Evolutionary conservation across 1,140 invertebrate genomes (phyloP).

Genomic region (Drosophila nannoptera): DNA sequence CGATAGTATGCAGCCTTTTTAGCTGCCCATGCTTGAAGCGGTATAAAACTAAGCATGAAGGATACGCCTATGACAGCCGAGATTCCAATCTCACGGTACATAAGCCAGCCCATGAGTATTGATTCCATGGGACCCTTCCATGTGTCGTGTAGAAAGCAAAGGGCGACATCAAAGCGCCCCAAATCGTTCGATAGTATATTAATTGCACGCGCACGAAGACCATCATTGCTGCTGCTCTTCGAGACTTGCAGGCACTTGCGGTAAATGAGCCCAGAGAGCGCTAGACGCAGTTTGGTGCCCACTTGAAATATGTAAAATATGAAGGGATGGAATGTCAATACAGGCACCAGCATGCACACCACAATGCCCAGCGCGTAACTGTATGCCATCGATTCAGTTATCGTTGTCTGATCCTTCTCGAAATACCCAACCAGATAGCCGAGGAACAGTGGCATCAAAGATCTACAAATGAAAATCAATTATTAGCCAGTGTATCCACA

Average conservation of each 20-base stretch:
- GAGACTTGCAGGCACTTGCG: conserved; percentile 86
- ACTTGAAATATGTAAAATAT: conserved; percentile 86
- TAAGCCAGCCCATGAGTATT: conserved; percentile 85
- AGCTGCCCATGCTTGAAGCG: conserved; percentile 89
- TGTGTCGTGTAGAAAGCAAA: conserved; percentile 84
- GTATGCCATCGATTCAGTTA: conserved; percentile 82
- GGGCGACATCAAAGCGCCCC: conserved; percentile 84
- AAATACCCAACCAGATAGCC: conserved; percentile 86
- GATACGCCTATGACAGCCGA: conserved; percentile 88
- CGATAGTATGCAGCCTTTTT: conserved; percentile 83
- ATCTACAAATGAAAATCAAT: conserved; percentile 80
- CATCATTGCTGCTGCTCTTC: conserved; percentile 86
- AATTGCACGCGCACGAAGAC: conserved; percentile 90
- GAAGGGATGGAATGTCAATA: conserved; percentile 88
- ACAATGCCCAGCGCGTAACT: conserved; percentile 86
- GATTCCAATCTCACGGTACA: conserved; percentile 86
- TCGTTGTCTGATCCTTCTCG: conserved; percentile 79
- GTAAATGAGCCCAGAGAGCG: conserved; percentile 89
- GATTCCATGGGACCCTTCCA: conserved; percentile 89
- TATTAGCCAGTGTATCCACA: neutral
- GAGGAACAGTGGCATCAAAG: conserved; percentile 85
- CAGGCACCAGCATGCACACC: conserved; percentile 82
- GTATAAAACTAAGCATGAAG: conserved; percentile 89
- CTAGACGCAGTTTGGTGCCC: conserved; percentile 88
- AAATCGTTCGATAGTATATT: conserved; percentile 94